A percentile compares a stretch with the other conserved stretches of the same genome.
Conservation (phyloP, 2,797 vertebrate species). For the Poeciliopsis infans region DNA sequence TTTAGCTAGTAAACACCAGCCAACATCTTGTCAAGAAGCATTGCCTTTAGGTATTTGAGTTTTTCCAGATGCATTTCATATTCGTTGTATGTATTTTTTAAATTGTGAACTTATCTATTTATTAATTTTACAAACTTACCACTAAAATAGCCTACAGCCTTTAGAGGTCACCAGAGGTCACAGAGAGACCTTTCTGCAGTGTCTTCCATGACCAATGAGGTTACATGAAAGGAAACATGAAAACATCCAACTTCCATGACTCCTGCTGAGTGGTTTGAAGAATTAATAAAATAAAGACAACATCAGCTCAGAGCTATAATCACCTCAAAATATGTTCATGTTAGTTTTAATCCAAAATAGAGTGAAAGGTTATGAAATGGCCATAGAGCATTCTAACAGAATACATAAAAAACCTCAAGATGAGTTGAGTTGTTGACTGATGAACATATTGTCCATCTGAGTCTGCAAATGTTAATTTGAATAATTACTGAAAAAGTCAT, state of each 20-base stretch:
- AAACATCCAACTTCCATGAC: not conserved
- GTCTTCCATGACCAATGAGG: too few species aligned
- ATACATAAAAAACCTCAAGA: not conserved
- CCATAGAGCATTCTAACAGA: constrained; percentile 4
- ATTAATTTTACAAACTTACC: not conserved
- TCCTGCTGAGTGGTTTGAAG: constrained; percentile 1
- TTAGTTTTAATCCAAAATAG: not conserved
- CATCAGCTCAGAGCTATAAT: constrained; percentile 10
- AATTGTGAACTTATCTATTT: not conserved
- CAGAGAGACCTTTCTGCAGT: too few species aligned
- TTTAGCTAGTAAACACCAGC: too few species aligned
- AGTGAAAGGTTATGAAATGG: constrained; percentile 21
- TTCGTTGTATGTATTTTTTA: not conserved
- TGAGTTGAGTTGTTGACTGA: constrained; percentile 5
- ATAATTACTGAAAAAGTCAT: constrained; percentile 1
- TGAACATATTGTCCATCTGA: constrained; percentile 6
- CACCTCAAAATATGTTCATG: constrained; percentile 24
- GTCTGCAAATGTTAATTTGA: not conserved
- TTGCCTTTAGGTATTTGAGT: not conserved
- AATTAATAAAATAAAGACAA: constrained; percentile 19
- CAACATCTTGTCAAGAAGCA: too few species aligned
- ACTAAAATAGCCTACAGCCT: too few species aligned
- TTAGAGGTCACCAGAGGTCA: too few species aligned
- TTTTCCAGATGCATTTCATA: not conserved
- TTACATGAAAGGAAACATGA: too few species aligned